These are phyloP conservation scores for Neolamprologus caudopunctatus DNA, from an alignment of 2,113 vertebrate species.

Conservation along the genomic window DNA sequence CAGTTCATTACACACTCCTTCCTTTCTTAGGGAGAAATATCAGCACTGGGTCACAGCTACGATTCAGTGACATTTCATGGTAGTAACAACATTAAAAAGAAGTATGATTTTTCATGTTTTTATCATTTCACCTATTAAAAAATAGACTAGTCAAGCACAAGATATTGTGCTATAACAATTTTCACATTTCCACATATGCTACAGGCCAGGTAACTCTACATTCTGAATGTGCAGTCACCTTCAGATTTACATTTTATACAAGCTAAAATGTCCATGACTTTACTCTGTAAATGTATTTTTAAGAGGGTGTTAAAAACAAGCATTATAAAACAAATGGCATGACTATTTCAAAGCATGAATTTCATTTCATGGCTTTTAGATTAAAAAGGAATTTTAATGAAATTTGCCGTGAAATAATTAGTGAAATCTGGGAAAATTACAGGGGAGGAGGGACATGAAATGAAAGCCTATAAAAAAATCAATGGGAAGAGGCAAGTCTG, in stretches of 20 bases:
- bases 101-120: not conserved
- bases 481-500: not conserved
- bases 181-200: not conserved
- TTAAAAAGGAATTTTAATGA: not conserved
- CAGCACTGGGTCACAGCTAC: not conserved
- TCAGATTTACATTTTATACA: not conserved
- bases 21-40: not conserved
- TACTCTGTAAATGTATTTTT: not conserved
- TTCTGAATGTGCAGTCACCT: not conserved
- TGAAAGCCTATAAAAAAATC: not conserved
- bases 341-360: not conserved
- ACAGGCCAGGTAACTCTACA: not conserved
- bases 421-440: not conserved
- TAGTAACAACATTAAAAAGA: not conserved
- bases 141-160: not conserved
- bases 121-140: not conserved
- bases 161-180: not conserved
- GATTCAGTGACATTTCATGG: not conserved
- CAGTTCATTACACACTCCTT: not conserved
- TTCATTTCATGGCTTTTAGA: not conserved
- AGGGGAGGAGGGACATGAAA: accelerated
- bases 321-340: not conserved
- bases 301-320: not conserved
- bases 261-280: not conserved
- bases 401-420: not conserved